Evolutionary conservation across 2,888 invertebrate species (phyloP).

Genomic region (Eustalomyia histrio): DNA sequence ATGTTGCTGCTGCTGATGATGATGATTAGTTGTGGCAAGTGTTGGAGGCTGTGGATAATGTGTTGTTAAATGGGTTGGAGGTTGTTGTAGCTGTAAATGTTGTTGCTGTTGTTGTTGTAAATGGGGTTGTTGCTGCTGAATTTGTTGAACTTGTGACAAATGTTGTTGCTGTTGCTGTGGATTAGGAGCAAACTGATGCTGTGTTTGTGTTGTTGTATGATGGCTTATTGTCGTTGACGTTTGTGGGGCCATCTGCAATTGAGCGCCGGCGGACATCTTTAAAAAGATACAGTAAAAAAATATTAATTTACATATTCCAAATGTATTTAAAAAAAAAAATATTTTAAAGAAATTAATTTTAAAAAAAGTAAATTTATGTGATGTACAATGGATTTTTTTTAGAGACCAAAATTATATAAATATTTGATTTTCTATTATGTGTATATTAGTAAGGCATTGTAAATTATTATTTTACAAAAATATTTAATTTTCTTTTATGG

Average conservation of each 20-base stretch:
- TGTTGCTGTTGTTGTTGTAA: constrained; percentile 72
- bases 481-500: too few species aligned
- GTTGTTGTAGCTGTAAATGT: constrained; percentile 62
- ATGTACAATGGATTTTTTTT: neutral
- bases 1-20: constrained; percentile 60
- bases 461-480: too few species aligned
- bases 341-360: neutral
- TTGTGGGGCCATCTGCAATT: constrained; percentile 98
- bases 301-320: neutral
- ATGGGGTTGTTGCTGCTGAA: constrained; percentile 66
- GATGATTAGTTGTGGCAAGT: constrained; percentile 63
- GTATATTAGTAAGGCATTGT: too few species aligned
- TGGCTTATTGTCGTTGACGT: constrained; percentile 83
- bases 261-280: constrained; percentile 97
- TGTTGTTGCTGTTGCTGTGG: constrained; percentile 70
- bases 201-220: constrained; percentile 74
- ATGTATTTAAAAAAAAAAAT: too few species aligned
- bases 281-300: constrained; percentile 56
- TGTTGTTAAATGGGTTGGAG: constrained; percentile 62
- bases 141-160: constrained; percentile 65
- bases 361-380: neutral
- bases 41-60: constrained; percentile 67
- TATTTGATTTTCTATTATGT: too few species aligned
- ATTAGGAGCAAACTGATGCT: constrained; percentile 74
- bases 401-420: too few species aligned